These are phyloP conservation scores for Choristoneura fumiferana DNA, from an alignment of 1,140 invertebrate genomes.

Conservation along the genomic window DNA sequence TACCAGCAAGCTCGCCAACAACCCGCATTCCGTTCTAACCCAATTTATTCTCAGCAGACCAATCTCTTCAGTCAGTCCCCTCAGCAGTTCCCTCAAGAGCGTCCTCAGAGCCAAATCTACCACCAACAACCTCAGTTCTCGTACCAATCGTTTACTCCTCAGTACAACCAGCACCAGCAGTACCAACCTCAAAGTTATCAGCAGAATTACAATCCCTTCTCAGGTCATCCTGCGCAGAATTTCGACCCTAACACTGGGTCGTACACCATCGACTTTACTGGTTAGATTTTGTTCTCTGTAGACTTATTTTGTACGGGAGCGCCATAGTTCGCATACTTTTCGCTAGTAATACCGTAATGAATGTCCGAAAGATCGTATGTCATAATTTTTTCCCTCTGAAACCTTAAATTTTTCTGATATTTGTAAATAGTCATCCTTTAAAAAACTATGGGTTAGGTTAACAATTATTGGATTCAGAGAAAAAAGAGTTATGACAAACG, in stretches of 20 bases:
- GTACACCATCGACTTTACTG: conserved; percentile 84
- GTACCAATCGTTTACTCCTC: conserved; percentile 57
- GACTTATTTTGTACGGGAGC: too few species aligned
- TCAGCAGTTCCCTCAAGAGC: conserved; percentile 53
- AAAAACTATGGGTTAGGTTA: too few species aligned
- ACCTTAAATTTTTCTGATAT: too few species aligned
- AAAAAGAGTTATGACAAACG: too few species aligned
- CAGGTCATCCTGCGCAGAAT: conserved; percentile 82
- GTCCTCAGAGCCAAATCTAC: conserved; percentile 64
- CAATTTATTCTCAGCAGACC: conserved; percentile 47
- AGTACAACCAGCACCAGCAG: conserved; percentile 65
- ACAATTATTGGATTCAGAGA: too few species aligned
- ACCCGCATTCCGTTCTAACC: conserved; percentile 36
- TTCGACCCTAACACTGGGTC: conserved; percentile 84
- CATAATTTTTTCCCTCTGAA: too few species aligned
- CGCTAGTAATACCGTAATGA: too few species aligned
- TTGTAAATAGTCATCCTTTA: too few species aligned
- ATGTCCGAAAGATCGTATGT: too few species aligned
- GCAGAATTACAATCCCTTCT: conserved; percentile 72
- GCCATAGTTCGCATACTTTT: too few species aligned
- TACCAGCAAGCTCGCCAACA: conserved; percentile 39
- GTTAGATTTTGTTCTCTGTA: conserved; percentile 36
- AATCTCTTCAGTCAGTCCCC: conserved; percentile 54
- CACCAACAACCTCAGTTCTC: conserved; percentile 71
- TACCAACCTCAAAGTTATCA: conserved; percentile 59